These are phyloP conservation scores for Lanistes nyassanus DNA, from an alignment of 1,140 invertebrate genomes.

Conservation along the genomic window DNA sequence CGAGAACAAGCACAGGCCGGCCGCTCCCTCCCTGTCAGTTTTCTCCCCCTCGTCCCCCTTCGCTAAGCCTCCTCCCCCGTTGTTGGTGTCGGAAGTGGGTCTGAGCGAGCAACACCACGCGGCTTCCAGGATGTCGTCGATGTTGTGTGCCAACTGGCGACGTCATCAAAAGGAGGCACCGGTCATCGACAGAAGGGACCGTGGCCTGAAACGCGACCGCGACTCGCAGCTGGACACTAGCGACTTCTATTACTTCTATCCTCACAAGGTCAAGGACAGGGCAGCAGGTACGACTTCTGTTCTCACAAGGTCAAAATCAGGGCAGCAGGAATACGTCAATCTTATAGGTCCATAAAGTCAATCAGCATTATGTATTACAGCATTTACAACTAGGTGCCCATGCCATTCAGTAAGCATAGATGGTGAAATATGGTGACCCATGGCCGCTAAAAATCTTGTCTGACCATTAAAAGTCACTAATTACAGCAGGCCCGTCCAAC, in stretches of 20 bases:
- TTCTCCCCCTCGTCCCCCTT: conserved; percentile 20
- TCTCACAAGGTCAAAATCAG: too few species aligned
- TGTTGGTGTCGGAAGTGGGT: background rate
- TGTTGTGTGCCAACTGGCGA: conserved; percentile 2
- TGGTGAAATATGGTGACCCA: too few species aligned
- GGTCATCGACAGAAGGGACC: background rate
- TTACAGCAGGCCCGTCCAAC: too few species aligned
- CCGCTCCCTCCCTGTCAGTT: background rate
- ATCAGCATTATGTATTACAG: too few species aligned
- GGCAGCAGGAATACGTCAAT: too few species aligned
- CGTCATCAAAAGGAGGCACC: conserved; percentile 1
- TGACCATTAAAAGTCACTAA: too few species aligned
- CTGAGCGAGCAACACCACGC: too few species aligned
- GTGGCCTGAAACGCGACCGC: background rate
- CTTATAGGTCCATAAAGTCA: too few species aligned
- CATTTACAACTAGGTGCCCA: too few species aligned
- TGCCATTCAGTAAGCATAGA: too few species aligned
- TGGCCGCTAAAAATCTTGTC: too few species aligned
- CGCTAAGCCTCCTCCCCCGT: conserved; percentile 1
- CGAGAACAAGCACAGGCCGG: background rate
- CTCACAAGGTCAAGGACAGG: conserved; percentile 24
- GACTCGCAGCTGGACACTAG: conserved; percentile 9
- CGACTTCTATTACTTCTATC: conserved; percentile 26
- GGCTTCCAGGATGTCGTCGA: background rate
- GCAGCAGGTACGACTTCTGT: too few species aligned